Percentiles rank a stretch among this genome's conserved stretches.
Evolutionary conservation across 2,797 vertebrate genomes (phyloP).

Genomic region (Poecile montanus): DNA sequence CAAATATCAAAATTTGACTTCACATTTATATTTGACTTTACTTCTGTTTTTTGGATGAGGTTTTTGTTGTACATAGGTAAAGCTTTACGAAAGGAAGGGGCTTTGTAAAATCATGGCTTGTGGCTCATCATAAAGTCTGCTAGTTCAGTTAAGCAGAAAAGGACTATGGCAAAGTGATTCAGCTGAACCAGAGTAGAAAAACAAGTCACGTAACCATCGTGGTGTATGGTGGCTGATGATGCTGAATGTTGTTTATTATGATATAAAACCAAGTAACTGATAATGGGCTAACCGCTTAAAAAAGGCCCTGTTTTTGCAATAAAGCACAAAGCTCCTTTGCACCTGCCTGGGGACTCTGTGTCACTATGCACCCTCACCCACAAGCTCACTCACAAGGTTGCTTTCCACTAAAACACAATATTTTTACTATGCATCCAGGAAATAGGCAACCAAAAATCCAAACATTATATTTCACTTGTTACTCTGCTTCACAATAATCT

Average conservation of each 20-base stretch:
- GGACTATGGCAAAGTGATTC: background rate
- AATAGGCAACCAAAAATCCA: background rate
- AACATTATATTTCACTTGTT: background rate
- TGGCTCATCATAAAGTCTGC: background rate
- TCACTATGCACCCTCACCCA: background rate
- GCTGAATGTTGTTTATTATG: background rate
- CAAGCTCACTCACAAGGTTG: background rate
- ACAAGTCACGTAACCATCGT: background rate
- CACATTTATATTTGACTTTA: background rate
- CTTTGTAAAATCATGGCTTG: background rate
- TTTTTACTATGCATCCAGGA: background rate
- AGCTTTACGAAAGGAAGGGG: background rate
- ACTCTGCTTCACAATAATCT: background rate
- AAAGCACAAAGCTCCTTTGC: background rate
- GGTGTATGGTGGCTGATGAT: too few species aligned
- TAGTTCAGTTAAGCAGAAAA: background rate
- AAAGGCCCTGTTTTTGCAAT: background rate
- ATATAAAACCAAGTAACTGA: background rate
- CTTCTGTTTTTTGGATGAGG: background rate
- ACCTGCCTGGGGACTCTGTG: background rate
- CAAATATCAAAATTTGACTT: background rate
- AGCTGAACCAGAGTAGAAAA: background rate
- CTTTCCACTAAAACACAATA: background rate
- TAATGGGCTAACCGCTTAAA: background rate
- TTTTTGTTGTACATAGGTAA: background rate